Percentiles rank a stretch among this genome's conserved stretches.
Evolutionary conservation across 2,113 vertebrate species (phyloP).

Genomic region (Corythaeola cristata): DNA sequence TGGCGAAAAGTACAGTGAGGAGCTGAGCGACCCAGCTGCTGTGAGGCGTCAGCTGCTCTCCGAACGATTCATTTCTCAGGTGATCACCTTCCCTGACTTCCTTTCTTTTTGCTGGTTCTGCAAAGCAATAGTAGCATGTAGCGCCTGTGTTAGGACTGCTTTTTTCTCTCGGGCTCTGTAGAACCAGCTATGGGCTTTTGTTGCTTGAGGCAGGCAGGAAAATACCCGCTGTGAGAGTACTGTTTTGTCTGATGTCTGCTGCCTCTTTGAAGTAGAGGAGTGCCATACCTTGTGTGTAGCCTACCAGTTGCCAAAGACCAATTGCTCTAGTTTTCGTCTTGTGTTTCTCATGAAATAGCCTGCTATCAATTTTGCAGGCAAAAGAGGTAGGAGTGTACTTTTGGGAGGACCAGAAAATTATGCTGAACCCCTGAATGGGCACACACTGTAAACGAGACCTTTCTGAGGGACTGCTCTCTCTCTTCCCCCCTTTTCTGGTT

Average conservation of each 20-base stretch:
- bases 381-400: neutral
- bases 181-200: neutral
- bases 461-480: neutral
- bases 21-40: conserved; percentile 78
- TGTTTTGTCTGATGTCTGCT: neutral
- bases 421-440: neutral
- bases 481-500: neutral
- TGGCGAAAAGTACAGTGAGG: conserved; percentile 78
- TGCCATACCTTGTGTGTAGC: neutral
- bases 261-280: neutral
- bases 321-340: neutral
- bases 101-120: neutral
- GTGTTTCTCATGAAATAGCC: neutral
- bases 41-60: conserved; percentile 73
- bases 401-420: neutral
- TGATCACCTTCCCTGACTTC: conserved; percentile 13
- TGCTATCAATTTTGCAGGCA: neutral
- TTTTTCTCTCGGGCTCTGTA: neutral
- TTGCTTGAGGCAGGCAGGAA: neutral
- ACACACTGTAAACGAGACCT: neutral
- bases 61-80: conserved; percentile 84
- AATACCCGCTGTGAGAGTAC: neutral
- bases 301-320: neutral
- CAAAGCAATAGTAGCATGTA: neutral
- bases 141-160: neutral